Percentiles rank a stretch among this genome's conserved stretches.
Evolutionary conservation across 1,140 invertebrate genomes (phyloP).

Genomic region (Pseudobourletiella spinata): DNA sequence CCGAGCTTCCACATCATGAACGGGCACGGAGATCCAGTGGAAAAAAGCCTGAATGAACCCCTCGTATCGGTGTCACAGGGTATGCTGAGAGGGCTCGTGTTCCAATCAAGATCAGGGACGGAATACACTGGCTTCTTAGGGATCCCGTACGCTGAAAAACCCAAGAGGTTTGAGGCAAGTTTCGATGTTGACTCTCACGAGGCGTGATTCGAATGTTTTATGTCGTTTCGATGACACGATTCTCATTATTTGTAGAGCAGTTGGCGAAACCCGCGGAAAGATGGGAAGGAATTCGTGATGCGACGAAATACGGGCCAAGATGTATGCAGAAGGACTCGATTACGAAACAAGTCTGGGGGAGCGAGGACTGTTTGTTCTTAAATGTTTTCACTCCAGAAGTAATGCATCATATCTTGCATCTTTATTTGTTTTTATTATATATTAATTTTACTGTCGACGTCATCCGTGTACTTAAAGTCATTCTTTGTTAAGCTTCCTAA

Average conservation of each 20-base stretch:
- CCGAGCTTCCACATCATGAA: too few relatives aligned
- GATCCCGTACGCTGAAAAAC: not conserved
- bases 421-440: not conserved
- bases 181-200: not conserved
- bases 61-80: not conserved
- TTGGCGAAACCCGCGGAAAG: slow-evolving; percentile 3
- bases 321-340: slow-evolving; percentile 13
- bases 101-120: not conserved
- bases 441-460: not conserved
- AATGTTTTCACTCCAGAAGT: slow-evolving; percentile 27
- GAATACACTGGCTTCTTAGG: not conserved
- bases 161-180: slow-evolving; percentile 8
- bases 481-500: too few relatives aligned
- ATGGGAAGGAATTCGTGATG: slow-evolving; percentile 13
- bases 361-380: slow-evolving; percentile 25
- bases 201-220: too few relatives aligned
- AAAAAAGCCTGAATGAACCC: too few relatives aligned
- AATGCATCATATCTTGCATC: too few relatives aligned
- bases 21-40: too few relatives aligned
- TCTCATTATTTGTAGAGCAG: slow-evolving; percentile 1
- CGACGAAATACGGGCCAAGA: slow-evolving; percentile 1
- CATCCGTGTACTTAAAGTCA: too few relatives aligned
- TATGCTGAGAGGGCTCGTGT: not conserved
- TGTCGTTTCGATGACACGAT: not conserved
- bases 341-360: not conserved